phyloP scores from a whole-genome alignment of 2,113 vertebrate genomes.

The Rhinolophus sinicus region DNA sequence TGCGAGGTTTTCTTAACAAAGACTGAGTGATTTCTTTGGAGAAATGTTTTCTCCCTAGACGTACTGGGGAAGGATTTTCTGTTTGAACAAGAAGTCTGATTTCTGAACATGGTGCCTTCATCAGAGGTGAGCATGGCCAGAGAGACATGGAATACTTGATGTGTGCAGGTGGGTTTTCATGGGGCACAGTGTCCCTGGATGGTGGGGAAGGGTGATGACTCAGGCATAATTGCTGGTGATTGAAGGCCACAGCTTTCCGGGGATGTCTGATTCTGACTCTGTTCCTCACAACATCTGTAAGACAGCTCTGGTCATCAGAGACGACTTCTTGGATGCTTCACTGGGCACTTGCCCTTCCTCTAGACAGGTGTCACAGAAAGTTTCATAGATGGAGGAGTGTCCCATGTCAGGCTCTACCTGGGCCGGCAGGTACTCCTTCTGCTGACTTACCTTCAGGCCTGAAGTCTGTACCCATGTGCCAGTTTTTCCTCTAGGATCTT shows the following conservation, averaged over 20 bases:
- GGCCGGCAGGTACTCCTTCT: neutral
- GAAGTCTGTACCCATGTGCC: no score
- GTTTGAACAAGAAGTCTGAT: neutral
- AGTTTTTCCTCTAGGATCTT: conserved; percentile 51
- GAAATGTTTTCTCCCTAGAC: neutral
- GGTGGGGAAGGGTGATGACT: rapidly evolving
- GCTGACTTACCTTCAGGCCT: neutral
- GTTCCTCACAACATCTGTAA: neutral
- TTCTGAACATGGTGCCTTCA: neutral
- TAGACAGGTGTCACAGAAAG: neutral
- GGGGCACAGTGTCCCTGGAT: neutral
- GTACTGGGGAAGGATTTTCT: neutral
- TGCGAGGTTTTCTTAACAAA: neutral
- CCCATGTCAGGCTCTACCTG: neutral
- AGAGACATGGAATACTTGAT: neutral
- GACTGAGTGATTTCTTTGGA: neutral
- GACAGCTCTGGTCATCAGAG: neutral
- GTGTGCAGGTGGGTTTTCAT: neutral
- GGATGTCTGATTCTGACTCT: neutral
- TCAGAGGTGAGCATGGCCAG: neutral
- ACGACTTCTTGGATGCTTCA: neutral
- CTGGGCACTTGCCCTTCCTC: neutral
- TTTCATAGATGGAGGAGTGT: neutral
- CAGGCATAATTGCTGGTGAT: neutral
- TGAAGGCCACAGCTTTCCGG: neutral